Base-by-base conservation (phyloP, 2,113 vertebrate species). In the Podocnemis expansa region DNA sequence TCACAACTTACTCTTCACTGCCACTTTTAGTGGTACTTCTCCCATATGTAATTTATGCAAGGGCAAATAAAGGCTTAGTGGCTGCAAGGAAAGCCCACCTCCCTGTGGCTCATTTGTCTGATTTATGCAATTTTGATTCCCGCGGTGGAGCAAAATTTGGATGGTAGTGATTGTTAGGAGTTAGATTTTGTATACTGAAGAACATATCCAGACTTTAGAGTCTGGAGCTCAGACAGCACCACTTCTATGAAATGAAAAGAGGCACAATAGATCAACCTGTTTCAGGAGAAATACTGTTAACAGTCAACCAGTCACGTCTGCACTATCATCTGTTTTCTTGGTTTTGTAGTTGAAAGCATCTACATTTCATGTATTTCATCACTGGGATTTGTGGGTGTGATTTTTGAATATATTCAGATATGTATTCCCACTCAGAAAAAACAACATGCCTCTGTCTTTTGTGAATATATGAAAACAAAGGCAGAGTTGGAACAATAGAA, bases 161-260 rank as follows among this genome's bases (percentile, higher is more conserved):
- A 31, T 6, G 31, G 2, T 1, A 1, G n/a, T 84, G 7, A 85
- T 29, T 54, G 17, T 41, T 82, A 75, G 34, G 0, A 1, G 29
- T 38, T 0, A 1, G 25, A 70, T 3, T 54, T 70, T 25, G n/a
- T 25, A 24, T 9, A 73, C 10, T 3, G 47, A 54, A 27, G 25
- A 76, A 41, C 73, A 76, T 27, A 76, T 76, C 12, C 22, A 45
- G 41, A 12, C 24, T 76, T 45, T 76, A 45, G 13, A 14, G 43
- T 45, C 43, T 75, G 60, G 52, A 78, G 4, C 10, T 63, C n/a
- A 82, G 86, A 86, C n/a, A 49, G 0, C n/a, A 91, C 2, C 5
- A 5, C 41, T 14, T 54, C 43, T 56, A 49, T 45, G n/a, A 11
- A 85, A 12, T 5, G 5, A 90, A 75, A n/a, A 58, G n/a, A 58